phyloP scores from a whole-genome alignment of 2,888 invertebrate species.

The Agrenia bidenticulata region DNA sequence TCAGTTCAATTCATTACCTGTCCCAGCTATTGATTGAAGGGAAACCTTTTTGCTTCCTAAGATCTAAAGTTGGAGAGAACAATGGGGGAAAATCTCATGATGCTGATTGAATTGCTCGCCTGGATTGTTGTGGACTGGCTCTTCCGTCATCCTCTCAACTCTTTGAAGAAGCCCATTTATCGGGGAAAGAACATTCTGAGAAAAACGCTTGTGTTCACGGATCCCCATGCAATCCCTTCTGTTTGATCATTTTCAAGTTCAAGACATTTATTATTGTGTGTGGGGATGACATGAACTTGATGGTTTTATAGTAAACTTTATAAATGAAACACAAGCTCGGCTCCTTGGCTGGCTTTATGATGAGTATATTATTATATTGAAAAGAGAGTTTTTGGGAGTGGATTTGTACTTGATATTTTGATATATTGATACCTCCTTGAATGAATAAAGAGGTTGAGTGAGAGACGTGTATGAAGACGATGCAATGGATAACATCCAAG shows the following conservation, averaged over 20 bases:
- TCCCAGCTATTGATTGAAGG: no score
- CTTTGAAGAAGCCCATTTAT: constrained; percentile 4
- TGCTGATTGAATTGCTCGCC: background rate
- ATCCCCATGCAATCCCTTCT: background rate
- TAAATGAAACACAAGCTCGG: no score
- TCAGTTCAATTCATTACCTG: no score
- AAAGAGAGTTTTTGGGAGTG: no score
- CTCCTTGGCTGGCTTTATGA: no score
- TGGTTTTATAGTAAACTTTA: no score
- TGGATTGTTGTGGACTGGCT: background rate
- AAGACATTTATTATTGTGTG: no score
- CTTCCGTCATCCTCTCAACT: constrained; percentile 9
- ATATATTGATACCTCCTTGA: background rate
- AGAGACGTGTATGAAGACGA: background rate
- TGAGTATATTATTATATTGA: no score
- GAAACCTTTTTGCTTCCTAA: no score
- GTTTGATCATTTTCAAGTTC: no score
- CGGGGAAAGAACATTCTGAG: background rate
- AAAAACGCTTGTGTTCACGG: background rate
- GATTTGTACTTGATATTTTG: background rate
- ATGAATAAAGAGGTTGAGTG: no score
- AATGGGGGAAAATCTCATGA: background rate
- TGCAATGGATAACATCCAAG: background rate
- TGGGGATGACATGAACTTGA: no score
- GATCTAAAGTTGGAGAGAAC: background rate